phyloP scores from a whole-genome alignment of 53 echinoderm and acorn worm species.

The Apostichopus leukothele region DNA sequence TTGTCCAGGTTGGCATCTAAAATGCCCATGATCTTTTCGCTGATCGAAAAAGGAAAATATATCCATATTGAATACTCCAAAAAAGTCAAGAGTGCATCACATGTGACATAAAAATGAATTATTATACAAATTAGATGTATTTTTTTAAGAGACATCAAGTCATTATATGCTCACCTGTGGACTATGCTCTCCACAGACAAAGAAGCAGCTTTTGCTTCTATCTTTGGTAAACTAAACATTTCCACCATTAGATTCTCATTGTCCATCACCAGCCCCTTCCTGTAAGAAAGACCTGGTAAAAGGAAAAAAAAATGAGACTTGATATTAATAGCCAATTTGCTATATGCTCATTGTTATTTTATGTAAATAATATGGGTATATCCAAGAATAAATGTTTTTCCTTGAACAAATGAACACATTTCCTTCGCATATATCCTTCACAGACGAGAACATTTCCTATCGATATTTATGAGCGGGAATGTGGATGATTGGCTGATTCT shows the following conservation, averaged over 20 bases:
- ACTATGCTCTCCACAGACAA: not conserved
- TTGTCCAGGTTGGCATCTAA: constrained; percentile 25
- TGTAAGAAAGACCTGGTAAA: constrained; percentile 83
- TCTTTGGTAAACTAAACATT: constrained; percentile 54
- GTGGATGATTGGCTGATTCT: too few species aligned
- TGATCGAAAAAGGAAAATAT: not conserved
- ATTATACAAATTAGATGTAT: too few species aligned
- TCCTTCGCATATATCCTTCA: too few species aligned
- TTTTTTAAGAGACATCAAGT: too few species aligned
- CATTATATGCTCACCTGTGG: not conserved
- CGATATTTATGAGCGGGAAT: too few species aligned
- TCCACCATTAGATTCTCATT: constrained; percentile 57
- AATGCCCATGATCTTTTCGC: not conserved
- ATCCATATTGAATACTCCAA: too few species aligned
- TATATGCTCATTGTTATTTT: not conserved
- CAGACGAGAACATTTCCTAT: too few species aligned
- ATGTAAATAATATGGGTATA: too few species aligned
- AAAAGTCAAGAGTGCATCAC: too few species aligned
- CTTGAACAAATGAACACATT: not conserved
- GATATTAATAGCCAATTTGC: not conserved
- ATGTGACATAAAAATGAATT: too few species aligned
- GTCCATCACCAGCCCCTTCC: constrained; percentile 69
- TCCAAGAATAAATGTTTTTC: not conserved
- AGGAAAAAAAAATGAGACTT: not conserved
- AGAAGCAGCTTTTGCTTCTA: constrained; percentile 54